These are phyloP conservation scores for Luperina testacea DNA, from an alignment of 2,888 invertebrate species.

Conservation along the genomic window DNA sequence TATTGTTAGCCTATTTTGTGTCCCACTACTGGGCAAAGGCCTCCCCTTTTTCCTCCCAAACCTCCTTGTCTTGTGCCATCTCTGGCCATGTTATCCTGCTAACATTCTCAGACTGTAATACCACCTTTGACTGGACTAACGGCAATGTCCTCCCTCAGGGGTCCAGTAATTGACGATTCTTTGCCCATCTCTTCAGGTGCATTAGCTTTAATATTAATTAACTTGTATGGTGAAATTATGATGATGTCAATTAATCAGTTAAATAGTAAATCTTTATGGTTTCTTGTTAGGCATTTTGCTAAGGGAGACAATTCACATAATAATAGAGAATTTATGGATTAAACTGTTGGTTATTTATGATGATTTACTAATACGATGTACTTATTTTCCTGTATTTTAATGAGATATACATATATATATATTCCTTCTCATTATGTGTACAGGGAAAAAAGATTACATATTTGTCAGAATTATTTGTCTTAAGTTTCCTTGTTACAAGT, in stretches of 20 bases:
- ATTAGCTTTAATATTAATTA: background rate
- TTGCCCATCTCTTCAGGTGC: background rate
- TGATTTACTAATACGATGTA: background rate
- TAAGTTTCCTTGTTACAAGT: slow-evolving; percentile 16
- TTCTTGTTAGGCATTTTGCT: background rate
- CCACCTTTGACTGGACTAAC: background rate
- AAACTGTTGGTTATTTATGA: background rate
- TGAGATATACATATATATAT: slow-evolving; percentile 12
- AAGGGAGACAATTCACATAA: background rate
- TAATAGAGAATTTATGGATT: background rate
- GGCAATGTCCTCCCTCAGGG: background rate
- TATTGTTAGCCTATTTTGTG: background rate
- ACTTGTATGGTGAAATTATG: background rate
- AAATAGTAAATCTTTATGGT: background rate
- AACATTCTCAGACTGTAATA: background rate
- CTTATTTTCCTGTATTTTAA: slow-evolving; percentile 15
- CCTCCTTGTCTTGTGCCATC: background rate
- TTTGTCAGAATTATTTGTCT: slow-evolving; percentile 3
- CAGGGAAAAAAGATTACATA: slow-evolving; percentile 24
- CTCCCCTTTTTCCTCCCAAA: background rate
- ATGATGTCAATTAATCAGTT: background rate
- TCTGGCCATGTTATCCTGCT: background rate
- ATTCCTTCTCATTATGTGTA: slow-evolving; percentile 20
- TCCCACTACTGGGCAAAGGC: background rate
- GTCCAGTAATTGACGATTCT: background rate